These are phyloP conservation scores for Chromis chromis DNA, from an alignment of 2,797 vertebrate genomes.

Conservation along the genomic window DNA sequence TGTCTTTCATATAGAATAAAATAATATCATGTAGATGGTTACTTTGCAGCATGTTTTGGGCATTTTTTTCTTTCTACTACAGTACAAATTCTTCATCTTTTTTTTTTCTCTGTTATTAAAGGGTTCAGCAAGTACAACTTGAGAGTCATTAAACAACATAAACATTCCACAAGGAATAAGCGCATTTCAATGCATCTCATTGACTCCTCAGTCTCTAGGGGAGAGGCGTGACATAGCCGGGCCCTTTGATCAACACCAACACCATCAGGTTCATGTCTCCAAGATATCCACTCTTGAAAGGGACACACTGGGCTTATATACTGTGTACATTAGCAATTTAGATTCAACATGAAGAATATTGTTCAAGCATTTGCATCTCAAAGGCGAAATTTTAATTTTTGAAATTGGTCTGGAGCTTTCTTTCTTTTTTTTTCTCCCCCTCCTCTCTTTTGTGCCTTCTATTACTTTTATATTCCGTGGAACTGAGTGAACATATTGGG, in stretches of 20 bases:
- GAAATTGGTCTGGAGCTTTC: conserved; percentile 65
- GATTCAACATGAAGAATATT: conserved; percentile 81
- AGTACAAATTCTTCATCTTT: not conserved
- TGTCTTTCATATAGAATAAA: conserved; percentile 12
- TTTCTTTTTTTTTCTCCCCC: conserved; percentile 9
- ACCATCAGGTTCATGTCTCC: conserved; percentile 81
- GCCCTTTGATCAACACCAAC: conserved; percentile 82
- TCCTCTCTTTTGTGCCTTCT: conserved; percentile 50
- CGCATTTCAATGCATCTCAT: conserved; percentile 71
- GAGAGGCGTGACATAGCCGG: conserved; percentile 63
- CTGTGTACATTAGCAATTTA: conserved; percentile 86
- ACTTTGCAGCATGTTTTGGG: not conserved
- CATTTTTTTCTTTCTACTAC: not conserved
- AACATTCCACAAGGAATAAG: conserved; percentile 63
- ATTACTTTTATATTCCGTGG: conserved; percentile 61
- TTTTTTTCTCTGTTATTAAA: conserved; percentile 27
- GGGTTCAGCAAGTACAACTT: conserved; percentile 37
- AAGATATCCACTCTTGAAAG: conserved; percentile 81
- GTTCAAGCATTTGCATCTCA: conserved; percentile 85
- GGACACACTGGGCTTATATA: conserved; percentile 71
- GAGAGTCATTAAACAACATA: conserved; percentile 53
- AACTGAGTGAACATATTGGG: conserved; percentile 40
- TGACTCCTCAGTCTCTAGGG: conserved; percentile 58
- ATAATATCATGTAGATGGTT: conserved; percentile 7
- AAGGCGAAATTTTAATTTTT: conserved; percentile 79